Percentiles rank a stretch among this genome's conserved stretches.
These are phyloP conservation scores for Pseudochirops corinnae DNA, from an alignment of 2,797 vertebrate genomes.

Conservation along the genomic window DNA sequence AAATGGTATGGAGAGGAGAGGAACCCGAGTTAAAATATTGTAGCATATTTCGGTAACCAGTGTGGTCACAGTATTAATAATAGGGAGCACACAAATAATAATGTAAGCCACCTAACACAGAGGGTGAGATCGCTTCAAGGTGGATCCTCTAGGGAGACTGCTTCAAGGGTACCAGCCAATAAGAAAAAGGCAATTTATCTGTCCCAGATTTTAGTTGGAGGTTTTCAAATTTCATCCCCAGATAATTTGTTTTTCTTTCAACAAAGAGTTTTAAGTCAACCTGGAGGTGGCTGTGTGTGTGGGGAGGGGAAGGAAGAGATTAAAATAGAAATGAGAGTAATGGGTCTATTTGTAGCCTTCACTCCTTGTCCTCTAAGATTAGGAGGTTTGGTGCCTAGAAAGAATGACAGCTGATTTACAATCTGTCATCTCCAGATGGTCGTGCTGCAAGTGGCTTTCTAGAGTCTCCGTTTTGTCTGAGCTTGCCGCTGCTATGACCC, in stretches of 20 bases:
- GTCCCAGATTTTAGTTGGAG: constrained; percentile 74
- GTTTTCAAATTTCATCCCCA: constrained; percentile 71
- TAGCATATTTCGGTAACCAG: not conserved
- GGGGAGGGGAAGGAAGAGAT: not conserved
- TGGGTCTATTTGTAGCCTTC: constrained; percentile 82
- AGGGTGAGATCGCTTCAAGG: constrained; percentile 61
- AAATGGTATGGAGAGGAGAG: not conserved
- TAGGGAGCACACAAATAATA: not conserved
- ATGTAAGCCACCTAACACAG: not conserved
- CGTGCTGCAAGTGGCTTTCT: constrained; percentile 63
- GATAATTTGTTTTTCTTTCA: constrained; percentile 74
- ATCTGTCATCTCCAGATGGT: constrained; percentile 72
- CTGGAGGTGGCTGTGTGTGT: not conserved
- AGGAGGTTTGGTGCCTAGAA: constrained; percentile 78
- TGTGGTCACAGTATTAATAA: not conserved
- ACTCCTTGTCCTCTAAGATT: constrained; percentile 76
- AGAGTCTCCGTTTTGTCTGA: constrained; percentile 21
- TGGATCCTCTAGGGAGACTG: constrained; percentile 65
- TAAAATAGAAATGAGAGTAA: constrained; percentile 79
- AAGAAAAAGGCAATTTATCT: constrained; percentile 69
- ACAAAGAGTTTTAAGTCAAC: not conserved
- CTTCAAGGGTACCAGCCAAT: constrained; percentile 55
- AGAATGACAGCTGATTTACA: constrained; percentile 72
- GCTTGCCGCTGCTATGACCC: constrained; percentile 50
- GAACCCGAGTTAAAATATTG: not conserved